phyloP scores from a whole-genome alignment of 2,888 invertebrate genomes.

The Pyrgus malvae region DNA sequence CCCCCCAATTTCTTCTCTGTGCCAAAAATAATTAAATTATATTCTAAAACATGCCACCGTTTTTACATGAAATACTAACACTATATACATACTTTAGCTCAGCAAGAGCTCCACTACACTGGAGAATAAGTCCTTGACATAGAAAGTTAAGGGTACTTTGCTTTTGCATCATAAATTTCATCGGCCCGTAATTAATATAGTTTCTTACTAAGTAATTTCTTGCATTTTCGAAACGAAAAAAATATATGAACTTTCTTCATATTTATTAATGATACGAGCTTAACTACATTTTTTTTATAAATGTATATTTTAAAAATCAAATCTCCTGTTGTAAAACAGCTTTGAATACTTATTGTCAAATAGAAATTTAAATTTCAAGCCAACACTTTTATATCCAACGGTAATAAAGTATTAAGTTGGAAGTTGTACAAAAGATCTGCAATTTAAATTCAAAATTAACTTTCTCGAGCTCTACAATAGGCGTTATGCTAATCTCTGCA shows the following conservation, averaged over 20 bases:
- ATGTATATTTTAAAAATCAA: too few species aligned
- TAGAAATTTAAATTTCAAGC: too few species aligned
- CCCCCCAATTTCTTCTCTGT: too few species aligned
- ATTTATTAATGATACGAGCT: too few species aligned
- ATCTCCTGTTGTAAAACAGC: too few species aligned
- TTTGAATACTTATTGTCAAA: too few species aligned
- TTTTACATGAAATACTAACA: conserved; percentile 6
- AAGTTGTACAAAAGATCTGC: background rate
- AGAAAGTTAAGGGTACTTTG: conserved; percentile 24
- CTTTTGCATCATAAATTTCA: conserved; percentile 17
- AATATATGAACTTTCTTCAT: too few species aligned
- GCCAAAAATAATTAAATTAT: too few species aligned
- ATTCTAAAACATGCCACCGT: too few species aligned
- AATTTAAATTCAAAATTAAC: conserved; percentile 2
- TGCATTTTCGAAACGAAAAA: too few species aligned
- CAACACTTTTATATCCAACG: too few species aligned
- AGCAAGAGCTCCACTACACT: conserved; percentile 12
- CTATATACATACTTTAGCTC: conserved; percentile 9
- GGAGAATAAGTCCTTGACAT: conserved; percentile 26
- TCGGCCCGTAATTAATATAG: conserved; percentile 19
- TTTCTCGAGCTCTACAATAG: conserved; percentile 1
- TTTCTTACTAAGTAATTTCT: background rate
- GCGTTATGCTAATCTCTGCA: background rate
- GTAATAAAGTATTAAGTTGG: background rate
- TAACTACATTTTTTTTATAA: too few species aligned